Evolutionary conservation across 1,140 invertebrate species (phyloP).

Genomic region (Lordiphosa collinella): DNA sequence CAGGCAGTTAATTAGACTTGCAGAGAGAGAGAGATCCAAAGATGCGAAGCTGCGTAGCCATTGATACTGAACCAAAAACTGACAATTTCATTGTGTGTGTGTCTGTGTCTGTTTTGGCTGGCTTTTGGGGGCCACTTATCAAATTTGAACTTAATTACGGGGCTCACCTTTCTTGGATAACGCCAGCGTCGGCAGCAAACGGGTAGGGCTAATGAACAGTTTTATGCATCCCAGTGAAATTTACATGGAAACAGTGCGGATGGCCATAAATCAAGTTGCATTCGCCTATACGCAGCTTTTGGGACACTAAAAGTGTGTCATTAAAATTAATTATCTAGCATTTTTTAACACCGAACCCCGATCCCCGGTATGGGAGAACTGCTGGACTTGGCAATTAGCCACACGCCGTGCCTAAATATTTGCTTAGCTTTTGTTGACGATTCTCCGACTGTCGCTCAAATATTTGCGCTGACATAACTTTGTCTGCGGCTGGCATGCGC

Average conservation of each 20-base stretch:
- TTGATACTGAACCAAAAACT: slow-evolving; percentile 21
- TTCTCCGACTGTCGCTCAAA: slow-evolving; percentile 51
- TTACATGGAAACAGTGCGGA: slow-evolving; percentile 30
- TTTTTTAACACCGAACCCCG: slow-evolving; percentile 57
- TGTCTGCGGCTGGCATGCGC: slow-evolving; percentile 66
- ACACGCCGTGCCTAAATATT: slow-evolving; percentile 66
- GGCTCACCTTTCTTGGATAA: slow-evolving; percentile 50
- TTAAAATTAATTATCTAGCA: slow-evolving; percentile 74
- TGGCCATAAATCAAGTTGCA: slow-evolving; percentile 67
- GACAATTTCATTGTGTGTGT: slow-evolving; percentile 50
- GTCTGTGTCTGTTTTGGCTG: too few relatives aligned
- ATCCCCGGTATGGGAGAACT: slow-evolving; percentile 14
- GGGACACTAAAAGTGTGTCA: slow-evolving; percentile 55
- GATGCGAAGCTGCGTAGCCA: slow-evolving; percentile 12
- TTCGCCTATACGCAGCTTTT: slow-evolving; percentile 32
- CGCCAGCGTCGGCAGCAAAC: slow-evolving; percentile 2
- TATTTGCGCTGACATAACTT: slow-evolving; percentile 76
- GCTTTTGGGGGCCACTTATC: slow-evolving; percentile 52
- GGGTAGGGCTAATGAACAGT: slow-evolving; percentile 57
- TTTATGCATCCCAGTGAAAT: slow-evolving; percentile 61
- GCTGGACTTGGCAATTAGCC: slow-evolving; percentile 53
- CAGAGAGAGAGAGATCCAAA: slow-evolving; percentile 14
- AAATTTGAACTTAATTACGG: slow-evolving; percentile 69
- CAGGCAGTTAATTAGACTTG: slow-evolving; percentile 35
- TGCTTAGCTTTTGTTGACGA: slow-evolving; percentile 60